Conservation (phyloP, 2,797 vertebrate species). For the Anguilla anguilla region DNA sequence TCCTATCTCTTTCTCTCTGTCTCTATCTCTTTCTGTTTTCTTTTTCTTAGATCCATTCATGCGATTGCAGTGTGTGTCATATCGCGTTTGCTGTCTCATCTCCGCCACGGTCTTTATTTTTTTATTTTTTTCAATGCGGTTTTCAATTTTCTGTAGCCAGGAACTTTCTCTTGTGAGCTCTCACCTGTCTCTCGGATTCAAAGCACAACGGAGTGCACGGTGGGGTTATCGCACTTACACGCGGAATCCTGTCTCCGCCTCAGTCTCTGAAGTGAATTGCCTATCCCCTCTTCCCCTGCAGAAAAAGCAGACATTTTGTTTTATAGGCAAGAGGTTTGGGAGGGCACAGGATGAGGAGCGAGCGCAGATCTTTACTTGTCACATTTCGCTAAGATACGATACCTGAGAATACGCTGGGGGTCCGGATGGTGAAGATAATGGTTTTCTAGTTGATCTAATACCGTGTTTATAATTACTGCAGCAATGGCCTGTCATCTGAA, state of each 20-base stretch:
- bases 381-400: background rate
- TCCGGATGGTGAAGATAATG: background rate
- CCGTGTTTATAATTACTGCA: background rate
- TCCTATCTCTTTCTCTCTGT: background rate
- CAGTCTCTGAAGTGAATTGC: background rate
- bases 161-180: background rate
- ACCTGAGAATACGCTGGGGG: background rate
- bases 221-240: background rate
- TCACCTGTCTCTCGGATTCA: background rate
- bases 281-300: background rate
- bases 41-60: background rate
- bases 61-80: background rate
- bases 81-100: slow-evolving; percentile 14
- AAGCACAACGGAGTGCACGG: background rate
- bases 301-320: background rate
- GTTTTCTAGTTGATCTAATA: background rate
- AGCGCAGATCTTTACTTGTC: background rate
- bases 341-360: background rate
- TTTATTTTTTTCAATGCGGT: background rate
- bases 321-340: background rate
- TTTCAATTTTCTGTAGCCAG: slow-evolving; percentile 6
- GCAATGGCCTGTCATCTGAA: background rate
- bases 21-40: background rate
- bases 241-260: background rate
- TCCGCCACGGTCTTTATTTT: background rate